These are phyloP conservation scores for Macrophya annulata DNA, from an alignment of 2,888 invertebrate species.

Conservation along the genomic window DNA sequence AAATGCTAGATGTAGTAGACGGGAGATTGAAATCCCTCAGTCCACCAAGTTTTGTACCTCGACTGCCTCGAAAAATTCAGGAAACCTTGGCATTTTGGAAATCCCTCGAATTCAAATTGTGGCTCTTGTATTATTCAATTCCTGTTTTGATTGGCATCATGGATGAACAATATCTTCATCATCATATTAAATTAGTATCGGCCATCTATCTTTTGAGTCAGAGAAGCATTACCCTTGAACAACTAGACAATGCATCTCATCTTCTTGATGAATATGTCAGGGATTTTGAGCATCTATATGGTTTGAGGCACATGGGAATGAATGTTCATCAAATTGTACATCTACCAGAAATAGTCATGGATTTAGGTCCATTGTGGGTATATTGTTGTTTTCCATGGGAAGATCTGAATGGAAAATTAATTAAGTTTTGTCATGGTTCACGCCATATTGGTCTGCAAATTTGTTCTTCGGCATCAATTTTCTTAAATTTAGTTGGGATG, in stretches of 20 bases:
- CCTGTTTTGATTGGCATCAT: conserved; percentile 62
- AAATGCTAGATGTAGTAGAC: conserved; percentile 56
- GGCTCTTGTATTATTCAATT: conserved; percentile 62
- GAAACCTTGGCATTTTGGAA: conserved; percentile 62
- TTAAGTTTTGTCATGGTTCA: conserved; percentile 60
- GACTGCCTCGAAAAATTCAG: conserved; percentile 60
- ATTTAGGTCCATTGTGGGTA: conserved; percentile 62
- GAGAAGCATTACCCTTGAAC: conserved; percentile 57
- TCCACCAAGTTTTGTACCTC: conserved; percentile 60
- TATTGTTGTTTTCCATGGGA: conserved; percentile 63
- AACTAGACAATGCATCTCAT: conserved; percentile 52
- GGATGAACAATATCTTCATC: conserved; percentile 59
- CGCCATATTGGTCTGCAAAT: conserved; percentile 59
- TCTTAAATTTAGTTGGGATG: conserved; percentile 51
- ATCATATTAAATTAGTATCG: conserved; percentile 61
- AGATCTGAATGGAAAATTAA: conserved; percentile 61
- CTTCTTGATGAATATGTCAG: conserved; percentile 58
- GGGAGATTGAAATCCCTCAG: conserved; percentile 53
- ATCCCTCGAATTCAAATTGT: conserved; percentile 62
- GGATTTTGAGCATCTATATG: conserved; percentile 62
- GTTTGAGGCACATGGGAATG: conserved; percentile 59
- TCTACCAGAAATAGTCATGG: conserved; percentile 60
- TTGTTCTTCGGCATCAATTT: conserved; percentile 55
- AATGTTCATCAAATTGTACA: conserved; percentile 65
- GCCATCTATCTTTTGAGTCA: conserved; percentile 60